Base-by-base conservation (phyloP, 2,113 vertebrate species). In the Chroicocephalus ridibundus region DNA sequence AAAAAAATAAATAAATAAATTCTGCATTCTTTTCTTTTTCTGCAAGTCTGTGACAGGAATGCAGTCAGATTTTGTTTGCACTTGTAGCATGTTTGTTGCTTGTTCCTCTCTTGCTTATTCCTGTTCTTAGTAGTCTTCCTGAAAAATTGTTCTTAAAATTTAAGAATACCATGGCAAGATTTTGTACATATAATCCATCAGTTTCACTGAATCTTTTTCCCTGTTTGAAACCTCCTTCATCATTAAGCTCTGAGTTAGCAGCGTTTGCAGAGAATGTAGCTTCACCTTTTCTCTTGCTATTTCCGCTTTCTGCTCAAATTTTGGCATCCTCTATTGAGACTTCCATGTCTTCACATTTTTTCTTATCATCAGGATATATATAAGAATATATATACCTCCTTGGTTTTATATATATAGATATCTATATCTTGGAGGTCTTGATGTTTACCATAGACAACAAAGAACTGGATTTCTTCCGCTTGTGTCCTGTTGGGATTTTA, bases 401-500 rank as follows among this genome's bases (percentile, higher is more conserved):
- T 62, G 10, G 3, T 54, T 71, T 44, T 71, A 6, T 32, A 38
- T 17, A 24, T 52, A 51, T 68, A 10, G 15, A 38, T 15, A 60
- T 64, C 40, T 55, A 44, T 66, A 26, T 88, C 18, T 57, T 1
- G 0, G 15, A 66, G 60, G 27, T 49, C 64, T 93, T 89, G 40
- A 42, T 70, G 38, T 36, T 78, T 90, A 51, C 15, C 31, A n/a
- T 38, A 68, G 13, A 89, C 57, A 96, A 82, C 36, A 78, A 92
- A 78, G 70, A 82, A 91, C 3, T 89, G 20, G 58, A 87, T 74
- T 95, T 65, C 26, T 88, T 95, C 58, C 51, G 77, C 52, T 92
- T 89, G 25, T 70, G 20, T 88, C 77, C 44, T 93, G 51, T 93
- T 93, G 82, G 78, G 82, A 95, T 94, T 95, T 95, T 68, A 89